Base-by-base conservation (phyloP, 2,113 vertebrate species). In the Kobus ellipsiprymnus region DNA sequence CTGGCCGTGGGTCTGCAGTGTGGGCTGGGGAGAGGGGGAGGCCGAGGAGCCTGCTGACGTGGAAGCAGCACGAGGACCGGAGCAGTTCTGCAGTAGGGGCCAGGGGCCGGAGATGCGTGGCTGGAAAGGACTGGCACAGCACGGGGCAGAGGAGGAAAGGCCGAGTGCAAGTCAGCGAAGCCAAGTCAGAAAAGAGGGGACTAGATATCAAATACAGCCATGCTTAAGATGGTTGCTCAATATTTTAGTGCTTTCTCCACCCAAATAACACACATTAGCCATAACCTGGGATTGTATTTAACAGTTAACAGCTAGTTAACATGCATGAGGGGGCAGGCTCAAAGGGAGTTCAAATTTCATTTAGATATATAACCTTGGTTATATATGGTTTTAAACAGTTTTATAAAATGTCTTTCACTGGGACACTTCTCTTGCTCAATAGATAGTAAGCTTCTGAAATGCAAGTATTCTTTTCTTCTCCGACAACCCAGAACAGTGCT, bases 1-100 rank as follows among this genome's bases (percentile, higher is more conserved):
- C 12, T 3, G 7, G 44, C 29, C 1, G 1, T 6, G 7, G 25
- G 11, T 33, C 2, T 29, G 29, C 2, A 55, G 16, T 1, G 3
- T 6, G 86, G 36, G 2, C n/a, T 54, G 9, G 17, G n/a, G 44
- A 14, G 5, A 6, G 6, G 33, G 40, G 59, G 46, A 11, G 3
- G 7, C 46, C 2, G 25, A 23, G 33, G 3, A 46, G n/a, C 27
- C 36, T 30, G 30, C 11, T 8, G 0, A 11, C 3, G 1, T 5
- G 19, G 54, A 48, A 8, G 36, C 8, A 3, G 11, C 8, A 11
- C 1, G 52, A 14, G 52, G 78, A 55, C 8, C 1, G 1, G 7
- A 9, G 17, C 11, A 0, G 7, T 57, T n/a, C 40, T 27, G 2
- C 33, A 13, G 15, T 13, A 57, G 17, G 19, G 25, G 11, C 5